Evolutionary conservation across 2,797 vertebrate genomes (phyloP), one percentile per base, ranked within the genome.

Genomic region (Cynodonichthys magdalenae): DNA sequence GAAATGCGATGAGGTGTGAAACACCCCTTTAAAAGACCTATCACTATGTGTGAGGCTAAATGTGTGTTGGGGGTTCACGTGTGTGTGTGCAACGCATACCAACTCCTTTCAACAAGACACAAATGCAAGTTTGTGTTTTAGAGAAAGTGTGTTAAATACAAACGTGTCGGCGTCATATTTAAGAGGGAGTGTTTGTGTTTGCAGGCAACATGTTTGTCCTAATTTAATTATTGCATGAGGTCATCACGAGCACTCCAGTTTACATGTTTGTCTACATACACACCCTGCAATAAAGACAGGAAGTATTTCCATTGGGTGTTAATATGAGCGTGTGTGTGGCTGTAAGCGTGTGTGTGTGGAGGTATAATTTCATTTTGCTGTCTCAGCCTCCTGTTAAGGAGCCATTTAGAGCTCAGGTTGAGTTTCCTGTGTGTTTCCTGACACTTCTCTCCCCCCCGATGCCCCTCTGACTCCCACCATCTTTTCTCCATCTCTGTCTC

Each of bases 1-100:
- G 89, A 91, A 91, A 91, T 90, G 87, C 89, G 72, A 90, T 88
- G 89, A 89, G 83, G 89, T 90, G 90, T 91, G 90, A 91, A 90
- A 85, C 87, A 83, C 72, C 82, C 78, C 86, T 87, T 89, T 88
- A 89, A 90, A 89, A 90, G 84, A 88, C 88, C 89, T 83, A 89
- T 90, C 88, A 83, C 75, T 15, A 36, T 58, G 79, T 83, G 77
- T 82, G 77, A 80, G 74, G 71, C 50, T 82, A 81, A 84, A 82
- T 82, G 75, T 79, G 80, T 77, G 56, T 82, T 79, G 54, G 61
- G 39, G 65, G 52, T 63, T 69, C 42, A 36, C n/a, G n/a, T 46
- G 48, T 24, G 48, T 24, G 57, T 73, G 74, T 63, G 68, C 55
- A 59, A 53, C 64, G 75, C 82, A 83, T 77, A 71, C 75, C 63